These are phyloP conservation scores for Drosophila parabipectinata DNA, from an alignment of 1,140 invertebrate species.

Conservation along the genomic window DNA sequence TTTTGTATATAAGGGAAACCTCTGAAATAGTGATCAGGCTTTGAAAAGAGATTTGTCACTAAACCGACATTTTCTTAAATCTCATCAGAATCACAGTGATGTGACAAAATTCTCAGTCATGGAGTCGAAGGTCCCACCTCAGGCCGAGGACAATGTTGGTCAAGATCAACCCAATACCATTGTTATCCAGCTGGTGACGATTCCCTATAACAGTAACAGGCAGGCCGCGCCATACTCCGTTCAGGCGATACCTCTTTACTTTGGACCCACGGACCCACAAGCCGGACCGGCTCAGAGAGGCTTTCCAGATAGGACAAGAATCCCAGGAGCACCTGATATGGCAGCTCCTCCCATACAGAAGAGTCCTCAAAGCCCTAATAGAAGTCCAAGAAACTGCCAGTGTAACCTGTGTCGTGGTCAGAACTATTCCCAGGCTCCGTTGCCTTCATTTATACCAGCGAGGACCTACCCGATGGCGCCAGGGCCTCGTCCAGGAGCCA, in stretches of 20 bases:
- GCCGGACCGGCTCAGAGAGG: not conserved
- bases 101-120: constrained; percentile 23
- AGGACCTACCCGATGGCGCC: not conserved
- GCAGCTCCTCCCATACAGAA: not conserved
- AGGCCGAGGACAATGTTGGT: not conserved
- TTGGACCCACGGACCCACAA: not conserved
- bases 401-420: not conserved
- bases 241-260: constrained; percentile 8
- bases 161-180: constrained; percentile 18
- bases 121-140: constrained; percentile 5
- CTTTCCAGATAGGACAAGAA: not conserved
- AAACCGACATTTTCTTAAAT: not conserved
- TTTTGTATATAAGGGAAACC: not conserved
- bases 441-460: not conserved
- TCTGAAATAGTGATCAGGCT: not conserved
- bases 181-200: constrained; percentile 27
- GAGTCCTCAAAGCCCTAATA: no score
- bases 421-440: not conserved
- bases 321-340: not conserved
- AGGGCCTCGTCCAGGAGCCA: no score
- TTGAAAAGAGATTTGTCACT: not conserved
- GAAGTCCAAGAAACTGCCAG: not conserved
- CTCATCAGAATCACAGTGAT: not conserved
- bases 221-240: constrained; percentile 12
- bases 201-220: not conserved